A percentile compares a stretch with the other conserved stretches of the same genome.
These are phyloP conservation scores for Tragelaphus strepsiceros DNA, from an alignment of 2,113 vertebrate species.

Conservation along the genomic window DNA sequence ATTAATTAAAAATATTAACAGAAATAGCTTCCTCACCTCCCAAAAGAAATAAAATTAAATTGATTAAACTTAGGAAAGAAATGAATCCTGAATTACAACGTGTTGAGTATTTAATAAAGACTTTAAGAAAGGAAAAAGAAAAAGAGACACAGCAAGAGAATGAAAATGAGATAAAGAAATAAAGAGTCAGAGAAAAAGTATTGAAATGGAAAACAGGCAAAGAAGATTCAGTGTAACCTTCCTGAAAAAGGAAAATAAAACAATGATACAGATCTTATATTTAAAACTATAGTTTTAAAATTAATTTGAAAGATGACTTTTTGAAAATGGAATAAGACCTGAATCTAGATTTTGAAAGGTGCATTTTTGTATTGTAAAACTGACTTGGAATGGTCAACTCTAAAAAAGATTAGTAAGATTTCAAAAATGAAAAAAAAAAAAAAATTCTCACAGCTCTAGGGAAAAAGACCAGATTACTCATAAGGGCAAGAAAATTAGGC, in stretches of 20 bases:
- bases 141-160: neutral
- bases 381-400: neutral
- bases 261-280: neutral
- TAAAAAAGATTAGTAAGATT: neutral
- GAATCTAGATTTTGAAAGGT: neutral
- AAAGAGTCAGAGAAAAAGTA: neutral
- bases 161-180: neutral
- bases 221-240: neutral
- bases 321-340: neutral
- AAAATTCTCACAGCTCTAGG: neutral
- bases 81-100: neutral
- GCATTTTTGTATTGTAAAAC: neutral
- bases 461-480: neutral
- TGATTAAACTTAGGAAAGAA: neutral
- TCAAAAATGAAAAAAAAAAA: neutral
- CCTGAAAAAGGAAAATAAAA: neutral
- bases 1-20: neutral
- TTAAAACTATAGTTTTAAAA: neutral
- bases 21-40: neutral
- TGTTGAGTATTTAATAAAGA: neutral
- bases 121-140: neutral
- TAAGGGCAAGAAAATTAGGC: neutral
- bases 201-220: neutral
- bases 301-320: neutral
- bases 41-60: neutral